Evolutionary conservation across 2,113 vertebrate species (phyloP), one percentile per base, ranked within the genome.

Genomic region (Oophaga pumilio): DNA sequence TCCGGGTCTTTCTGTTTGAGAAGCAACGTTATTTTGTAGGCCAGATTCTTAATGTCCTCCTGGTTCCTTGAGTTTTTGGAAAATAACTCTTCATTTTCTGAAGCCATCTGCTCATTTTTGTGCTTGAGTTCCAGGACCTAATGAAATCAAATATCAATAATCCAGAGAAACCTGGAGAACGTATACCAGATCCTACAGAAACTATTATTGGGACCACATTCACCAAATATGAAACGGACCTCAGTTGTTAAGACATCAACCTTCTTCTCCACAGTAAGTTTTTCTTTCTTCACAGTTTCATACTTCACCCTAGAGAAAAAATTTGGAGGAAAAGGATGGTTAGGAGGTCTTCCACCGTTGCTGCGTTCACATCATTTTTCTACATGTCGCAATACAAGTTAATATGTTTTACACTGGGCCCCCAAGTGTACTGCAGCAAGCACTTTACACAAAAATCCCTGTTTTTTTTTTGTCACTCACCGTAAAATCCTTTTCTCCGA

Each of bases 201-300:
- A 56, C 53, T 56, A 43, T 56, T 13, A 17, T 69, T 4, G 26
- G 11, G 8, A 9, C 9, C 71, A 4, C 17, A 10, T 22, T 22
- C 1, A 49, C 0, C 50, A 12, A 33, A 33, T 71, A 68, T 68
- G 8, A 17, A 20, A 0, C 11, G 33, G 91, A 98, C 98, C 96
- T 97, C 96, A 89, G 95, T 96, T 81, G 96, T 95, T 87, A 97
- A 93, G 88, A 89, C 94, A 87, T 96, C 96, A 4, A 93, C 94
- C 87, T 95, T 93, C 89, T 94, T 96, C 79, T 97, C 95, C 76
- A 96, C 91, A 5, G 92, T 79, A 74, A 92, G 90, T 26, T 96
- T 98, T 90, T 96, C 97, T 76, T 96, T 95, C 57, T 92, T 94
- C 60, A 97, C 90, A 8, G 93, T 91, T 89, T 97, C 96, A 91